Conservation (phyloP, 2,888 invertebrate genomes). For the Pasiphila rectangulata region DNA sequence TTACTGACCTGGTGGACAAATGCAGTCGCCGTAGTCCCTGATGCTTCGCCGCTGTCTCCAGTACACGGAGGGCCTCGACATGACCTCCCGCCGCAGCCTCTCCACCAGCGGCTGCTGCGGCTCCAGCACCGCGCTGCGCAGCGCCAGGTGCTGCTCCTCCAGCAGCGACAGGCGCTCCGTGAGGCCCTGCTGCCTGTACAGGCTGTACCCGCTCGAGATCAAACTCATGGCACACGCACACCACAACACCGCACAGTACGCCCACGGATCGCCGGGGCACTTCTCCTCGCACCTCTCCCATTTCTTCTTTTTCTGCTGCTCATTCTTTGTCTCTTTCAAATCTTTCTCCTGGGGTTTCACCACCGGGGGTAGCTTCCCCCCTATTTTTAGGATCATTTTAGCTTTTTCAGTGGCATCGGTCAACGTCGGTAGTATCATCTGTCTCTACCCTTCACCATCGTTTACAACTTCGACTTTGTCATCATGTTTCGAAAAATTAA, state of each 20-base stretch:
- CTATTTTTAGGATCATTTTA: conserved; percentile 72
- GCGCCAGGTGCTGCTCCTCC: conserved; percentile 78
- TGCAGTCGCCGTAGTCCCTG: conserved; percentile 83
- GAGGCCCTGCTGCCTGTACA: conserved; percentile 80
- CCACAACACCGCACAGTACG: conserved; percentile 80
- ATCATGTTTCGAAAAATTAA: conserved; percentile 6
- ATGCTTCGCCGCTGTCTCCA: conserved; percentile 71
- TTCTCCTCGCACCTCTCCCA: conserved; percentile 62
- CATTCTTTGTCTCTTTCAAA: conserved; percentile 48
- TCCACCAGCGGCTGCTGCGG: conserved; percentile 78
- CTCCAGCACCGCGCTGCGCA: conserved; percentile 76
- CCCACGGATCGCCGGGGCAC: conserved; percentile 68
- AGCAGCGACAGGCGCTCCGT: conserved; percentile 74
- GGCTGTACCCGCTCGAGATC: conserved; percentile 81
- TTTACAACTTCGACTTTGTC: conserved; percentile 15
- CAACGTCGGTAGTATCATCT: conserved; percentile 30
- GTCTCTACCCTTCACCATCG: conserved; percentile 40
- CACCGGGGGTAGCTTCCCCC: conserved; percentile 59
- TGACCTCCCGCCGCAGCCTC: conserved; percentile 77
- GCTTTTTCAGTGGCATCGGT: conserved; percentile 31
- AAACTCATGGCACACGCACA: conserved; percentile 84
- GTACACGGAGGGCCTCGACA: conserved; percentile 56
- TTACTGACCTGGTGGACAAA: conserved; percentile 85
- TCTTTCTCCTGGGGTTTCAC: conserved; percentile 46
- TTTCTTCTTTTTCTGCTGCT: conserved; percentile 56